Conservation (phyloP, 2,797 vertebrate genomes). For the Phaenicophaeus curvirostris region DNA sequence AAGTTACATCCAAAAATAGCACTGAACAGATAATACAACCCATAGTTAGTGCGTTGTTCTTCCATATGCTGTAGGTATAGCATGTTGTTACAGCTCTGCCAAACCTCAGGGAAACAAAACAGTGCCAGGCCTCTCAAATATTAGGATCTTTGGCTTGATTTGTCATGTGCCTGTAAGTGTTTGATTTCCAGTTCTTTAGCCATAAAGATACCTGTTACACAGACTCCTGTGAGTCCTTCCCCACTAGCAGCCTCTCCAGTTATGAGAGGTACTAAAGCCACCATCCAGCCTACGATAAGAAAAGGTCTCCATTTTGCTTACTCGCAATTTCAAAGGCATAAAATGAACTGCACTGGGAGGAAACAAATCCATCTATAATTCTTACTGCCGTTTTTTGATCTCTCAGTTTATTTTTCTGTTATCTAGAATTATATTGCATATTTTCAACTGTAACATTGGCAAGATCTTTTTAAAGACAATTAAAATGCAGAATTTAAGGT, state of each 20-base stretch:
- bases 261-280: background rate
- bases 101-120: background rate
- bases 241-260: background rate
- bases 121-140: background rate
- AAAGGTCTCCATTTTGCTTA: background rate
- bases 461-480: constrained; percentile 58
- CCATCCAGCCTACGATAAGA: fast-evolving
- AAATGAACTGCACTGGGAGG: constrained; percentile 7
- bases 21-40: background rate
- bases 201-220: background rate
- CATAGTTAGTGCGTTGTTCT: background rate
- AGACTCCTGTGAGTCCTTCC: background rate
- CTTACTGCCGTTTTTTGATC: constrained; percentile 34
- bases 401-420: constrained; percentile 49
- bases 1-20: background rate
- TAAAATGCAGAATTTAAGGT: constrained; percentile 68
- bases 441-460: constrained; percentile 31
- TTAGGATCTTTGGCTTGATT: background rate
- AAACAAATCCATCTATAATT: constrained; percentile 32
- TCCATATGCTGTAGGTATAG: background rate
- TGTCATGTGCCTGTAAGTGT: background rate
- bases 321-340: constrained; percentile 2
- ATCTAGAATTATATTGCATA: constrained; percentile 1
- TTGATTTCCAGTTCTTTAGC: background rate
- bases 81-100: background rate